Conservation (phyloP, 1,140 invertebrate genomes). For the Tetraneura akinire region DNA sequence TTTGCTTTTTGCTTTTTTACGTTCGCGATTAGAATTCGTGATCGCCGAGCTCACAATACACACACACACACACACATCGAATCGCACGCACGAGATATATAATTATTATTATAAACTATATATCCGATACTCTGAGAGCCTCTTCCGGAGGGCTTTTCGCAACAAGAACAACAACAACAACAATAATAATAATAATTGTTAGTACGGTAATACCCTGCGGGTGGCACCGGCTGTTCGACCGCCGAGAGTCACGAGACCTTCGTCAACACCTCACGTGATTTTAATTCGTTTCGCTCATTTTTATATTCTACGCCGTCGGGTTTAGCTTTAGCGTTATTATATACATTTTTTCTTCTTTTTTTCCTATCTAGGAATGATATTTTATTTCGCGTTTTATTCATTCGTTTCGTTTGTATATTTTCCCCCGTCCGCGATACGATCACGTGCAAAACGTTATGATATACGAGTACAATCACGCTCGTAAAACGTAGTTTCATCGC, state of each 20-base stretch:
- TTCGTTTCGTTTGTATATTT: no score
- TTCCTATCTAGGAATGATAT: no score
- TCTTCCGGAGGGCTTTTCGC: conserved; percentile 49
- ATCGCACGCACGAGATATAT: neutral
- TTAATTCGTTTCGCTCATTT: conserved; percentile 5
- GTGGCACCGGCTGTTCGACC: conserved; percentile 35
- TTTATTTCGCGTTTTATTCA: no score
- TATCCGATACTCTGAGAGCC: neutral
- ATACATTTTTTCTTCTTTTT: no score
- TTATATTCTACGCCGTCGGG: no score
- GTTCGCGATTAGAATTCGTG: conserved; percentile 11
- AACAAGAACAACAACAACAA: conserved; percentile 17
- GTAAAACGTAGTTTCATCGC: no score
- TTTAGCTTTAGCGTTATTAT: no score
- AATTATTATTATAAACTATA: conserved; percentile 4
- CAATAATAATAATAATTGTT: conserved; percentile 30
- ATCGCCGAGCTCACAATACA: neutral
- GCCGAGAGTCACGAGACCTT: conserved; percentile 18
- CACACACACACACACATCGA: no score
- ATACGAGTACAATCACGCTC: no score
- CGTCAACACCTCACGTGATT: conserved; percentile 50
- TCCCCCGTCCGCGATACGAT: no score
- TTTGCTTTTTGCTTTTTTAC: neutral
- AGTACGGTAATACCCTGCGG: conserved; percentile 38
- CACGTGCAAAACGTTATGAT: no score